phyloP scores from a whole-genome alignment of 2,113 vertebrate genomes.

The Pampusana beccarii region DNA sequence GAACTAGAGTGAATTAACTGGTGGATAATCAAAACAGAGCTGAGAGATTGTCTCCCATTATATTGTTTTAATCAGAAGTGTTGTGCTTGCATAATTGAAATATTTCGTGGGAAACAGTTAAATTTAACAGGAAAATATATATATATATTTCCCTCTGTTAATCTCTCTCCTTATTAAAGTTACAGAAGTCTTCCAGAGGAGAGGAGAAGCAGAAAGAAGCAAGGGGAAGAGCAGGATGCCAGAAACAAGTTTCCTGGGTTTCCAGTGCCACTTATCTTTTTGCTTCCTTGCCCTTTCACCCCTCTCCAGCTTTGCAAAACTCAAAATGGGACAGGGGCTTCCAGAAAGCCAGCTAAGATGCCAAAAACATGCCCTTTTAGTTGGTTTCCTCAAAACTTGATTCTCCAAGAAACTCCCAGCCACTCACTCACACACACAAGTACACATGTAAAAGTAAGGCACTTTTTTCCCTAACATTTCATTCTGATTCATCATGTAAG shows the following conservation, averaged over 20 bases:
- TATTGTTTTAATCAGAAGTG: not conserved
- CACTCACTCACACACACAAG: not conserved
- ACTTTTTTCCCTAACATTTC: not conserved
- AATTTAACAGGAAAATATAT: not conserved
- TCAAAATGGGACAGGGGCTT: not conserved
- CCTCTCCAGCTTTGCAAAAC: not conserved
- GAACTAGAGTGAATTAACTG: not conserved
- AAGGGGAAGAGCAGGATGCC: not conserved
- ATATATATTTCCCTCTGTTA: not conserved
- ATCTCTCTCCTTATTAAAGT: not conserved
- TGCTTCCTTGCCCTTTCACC: not conserved
- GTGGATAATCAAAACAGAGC: not conserved
- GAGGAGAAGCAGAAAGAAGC: not conserved
- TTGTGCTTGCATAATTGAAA: not conserved
- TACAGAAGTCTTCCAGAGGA: not conserved
- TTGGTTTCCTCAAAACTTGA: not conserved
- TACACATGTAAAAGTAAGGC: not conserved
- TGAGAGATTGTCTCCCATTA: not conserved
- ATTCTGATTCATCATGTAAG: not conserved
- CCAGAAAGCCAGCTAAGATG: not conserved
- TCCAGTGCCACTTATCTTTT: not conserved
- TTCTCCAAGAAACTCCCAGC: not conserved
- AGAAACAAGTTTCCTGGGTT: not conserved
- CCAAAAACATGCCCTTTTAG: not conserved
- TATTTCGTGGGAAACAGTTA: not conserved